Conservation (phyloP, 1,140 invertebrate species). For the Paramacrobiotus metropolitanus region DNA sequence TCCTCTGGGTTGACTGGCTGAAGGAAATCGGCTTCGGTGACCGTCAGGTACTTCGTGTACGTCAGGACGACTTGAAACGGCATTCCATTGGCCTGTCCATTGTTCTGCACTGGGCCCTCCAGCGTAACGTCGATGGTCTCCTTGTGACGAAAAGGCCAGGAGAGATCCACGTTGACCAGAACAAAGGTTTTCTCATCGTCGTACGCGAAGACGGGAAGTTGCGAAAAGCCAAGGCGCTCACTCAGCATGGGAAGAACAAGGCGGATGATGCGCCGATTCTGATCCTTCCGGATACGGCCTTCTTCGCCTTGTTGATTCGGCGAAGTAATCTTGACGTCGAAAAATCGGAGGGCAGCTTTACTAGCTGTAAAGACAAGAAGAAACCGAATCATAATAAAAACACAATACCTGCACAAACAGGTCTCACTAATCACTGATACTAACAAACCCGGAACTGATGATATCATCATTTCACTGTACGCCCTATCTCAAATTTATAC, state of each 20-base stretch:
- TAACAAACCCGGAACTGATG: no score
- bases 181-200: conserved; percentile 2
- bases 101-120: neutral
- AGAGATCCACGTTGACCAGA: neutral
- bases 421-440: no score
- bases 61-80: neutral
- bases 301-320: neutral
- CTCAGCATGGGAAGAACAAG: neutral
- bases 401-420: no score
- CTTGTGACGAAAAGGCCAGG: neutral
- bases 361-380: no score
- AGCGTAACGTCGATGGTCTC: neutral
- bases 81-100: neutral
- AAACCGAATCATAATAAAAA: no score
- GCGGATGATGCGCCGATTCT: neutral
- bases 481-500: no score
- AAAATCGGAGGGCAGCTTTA: neutral
- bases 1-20: neutral
- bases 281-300: neutral
- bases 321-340: neutral
- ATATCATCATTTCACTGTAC: no score
- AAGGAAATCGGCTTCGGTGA: neutral
- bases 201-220: neutral
- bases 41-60: neutral
- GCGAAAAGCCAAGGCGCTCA: neutral